Evolutionary conservation across 2,888 invertebrate species (phyloP), one percentile per base, ranked within the genome.

Genomic region (Drosophila kanekoi): DNA sequence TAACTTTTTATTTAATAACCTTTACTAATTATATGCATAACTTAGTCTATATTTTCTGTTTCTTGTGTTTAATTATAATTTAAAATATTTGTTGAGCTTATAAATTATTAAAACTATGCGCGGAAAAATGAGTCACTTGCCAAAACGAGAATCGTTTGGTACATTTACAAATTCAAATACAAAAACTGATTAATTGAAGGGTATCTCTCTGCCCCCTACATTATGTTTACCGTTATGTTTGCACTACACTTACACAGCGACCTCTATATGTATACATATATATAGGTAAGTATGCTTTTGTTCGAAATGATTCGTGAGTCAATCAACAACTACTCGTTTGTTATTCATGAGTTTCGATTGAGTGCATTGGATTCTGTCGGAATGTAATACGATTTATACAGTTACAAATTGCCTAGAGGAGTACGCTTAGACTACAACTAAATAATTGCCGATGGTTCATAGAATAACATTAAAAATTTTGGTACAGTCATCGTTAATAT

Each of bases 21-120:
- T 88, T 86, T 81, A 78, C 81, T 85, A 88, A 78, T 80, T 86
- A 81, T 81, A 73, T 51, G 61, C 72, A 80, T 87, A 73, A 37
- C 74, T 83, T 82, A 81, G 45, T 67, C 45, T 67, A 49, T 70
- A 76, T 56, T 79, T 75, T 76, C 53, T 59, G 44, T 41, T 40
- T 67, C 37, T 54, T 57, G 49, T 66, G 43, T 63, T 61, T 81
- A 84, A 76, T 77, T 78, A 77, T 74, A 69, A 80, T 77, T 86
- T 86, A 77, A 80, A 79, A 77, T 80, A 80, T 82, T 54, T 20
- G 35, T 81, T 87, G 88, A 87, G 86, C 84, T 88, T 84, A 84
- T 79, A 82, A 86, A 82, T 82, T 83, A 86, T 86, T 80, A 82
- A 86, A 86, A 88, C 81, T 87, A 83, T 87, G 77, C 74, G 71